Base-by-base conservation (phyloP, 2,113 vertebrate genomes). In the Piprites chloris region DNA sequence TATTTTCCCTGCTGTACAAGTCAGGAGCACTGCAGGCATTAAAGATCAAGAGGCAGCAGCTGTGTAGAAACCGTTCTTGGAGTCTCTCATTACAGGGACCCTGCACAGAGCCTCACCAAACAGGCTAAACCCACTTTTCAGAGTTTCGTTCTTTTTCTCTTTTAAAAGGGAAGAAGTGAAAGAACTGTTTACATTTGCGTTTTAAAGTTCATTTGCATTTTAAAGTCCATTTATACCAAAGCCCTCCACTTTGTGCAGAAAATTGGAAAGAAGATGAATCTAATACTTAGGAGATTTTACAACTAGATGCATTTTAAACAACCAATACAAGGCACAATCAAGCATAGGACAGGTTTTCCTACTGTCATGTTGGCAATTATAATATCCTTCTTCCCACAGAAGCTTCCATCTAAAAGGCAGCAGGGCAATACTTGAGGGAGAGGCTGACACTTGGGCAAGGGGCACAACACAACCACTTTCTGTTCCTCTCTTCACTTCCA, bases 1-100 rank as follows among this genome's bases (percentile, higher is more conserved):
- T 94, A 89, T 95, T 95, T 97, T 95, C 93, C 87, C 87, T 91
- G 56, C 84, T 95, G 72, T 90, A 84, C 93, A 94, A 95, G 88
- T 97, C 81, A 93, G 84, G 85, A 96, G 78, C 42, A n/a, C 65
- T 67, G 75, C 41, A 79, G 93, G 83, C 93, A 89, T 87, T 90
- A 95, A 97, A 97, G 95, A 96, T 93, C 93, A 97, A 94, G 94
- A 97, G 90, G 95, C 74, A 95, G 91, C 73, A 85, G 83, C 85
- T 89, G 76, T 56, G 89, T 91, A 95, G 80, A 90, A 86, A 87
- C 82, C 72, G 92, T 92, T 95, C 90, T 90, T 92, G 88, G 75
- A 92, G 92, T 84, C 72, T 95, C 93, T 97, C 78, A 47, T 95
- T 97, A 88, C 90, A 90, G 75, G 96, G 85, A 87, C 91, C 91